Conservation (phyloP, 2,113 vertebrate species). For the Camelus bactrianus region DNA sequence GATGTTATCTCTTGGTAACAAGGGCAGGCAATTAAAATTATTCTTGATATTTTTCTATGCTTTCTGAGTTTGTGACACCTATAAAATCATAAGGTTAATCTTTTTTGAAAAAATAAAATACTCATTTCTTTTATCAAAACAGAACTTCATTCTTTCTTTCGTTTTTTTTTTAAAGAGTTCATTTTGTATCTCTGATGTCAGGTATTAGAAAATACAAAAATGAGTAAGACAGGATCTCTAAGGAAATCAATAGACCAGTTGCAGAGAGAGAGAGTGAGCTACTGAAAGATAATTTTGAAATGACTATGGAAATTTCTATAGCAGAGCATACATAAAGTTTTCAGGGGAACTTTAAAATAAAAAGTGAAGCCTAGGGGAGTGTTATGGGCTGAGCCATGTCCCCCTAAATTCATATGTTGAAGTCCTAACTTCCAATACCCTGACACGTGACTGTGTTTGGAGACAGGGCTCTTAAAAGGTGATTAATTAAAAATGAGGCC, state of each 20-base stretch:
- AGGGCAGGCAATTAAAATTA: not conserved
- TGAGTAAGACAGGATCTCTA: not conserved
- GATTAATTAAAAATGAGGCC: not conserved
- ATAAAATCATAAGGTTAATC: not conserved
- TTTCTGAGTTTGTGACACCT: not conserved
- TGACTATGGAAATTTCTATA: not conserved
- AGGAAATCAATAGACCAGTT: not conserved
- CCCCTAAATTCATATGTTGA: not conserved
- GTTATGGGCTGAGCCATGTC: not conserved
- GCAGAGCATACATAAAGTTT: not conserved
- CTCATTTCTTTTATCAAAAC: not conserved
- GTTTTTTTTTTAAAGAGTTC: not conserved
- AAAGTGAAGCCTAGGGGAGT: not conserved
- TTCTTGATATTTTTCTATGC: not conserved
- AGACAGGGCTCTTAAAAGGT: not conserved
- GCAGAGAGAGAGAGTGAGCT: not conserved
- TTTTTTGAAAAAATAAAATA: conserved; percentile 8
- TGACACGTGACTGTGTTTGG: not conserved
- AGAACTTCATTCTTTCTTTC: not conserved
- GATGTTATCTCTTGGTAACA: not conserved
- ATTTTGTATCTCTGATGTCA: not conserved
- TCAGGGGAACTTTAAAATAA: not conserved
- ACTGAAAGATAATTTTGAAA: not conserved
- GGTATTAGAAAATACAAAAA: not conserved
- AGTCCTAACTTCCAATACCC: not conserved